Conservation (phyloP, 2,113 vertebrate genomes). For the Coryphaenoides rupestris region DNA sequence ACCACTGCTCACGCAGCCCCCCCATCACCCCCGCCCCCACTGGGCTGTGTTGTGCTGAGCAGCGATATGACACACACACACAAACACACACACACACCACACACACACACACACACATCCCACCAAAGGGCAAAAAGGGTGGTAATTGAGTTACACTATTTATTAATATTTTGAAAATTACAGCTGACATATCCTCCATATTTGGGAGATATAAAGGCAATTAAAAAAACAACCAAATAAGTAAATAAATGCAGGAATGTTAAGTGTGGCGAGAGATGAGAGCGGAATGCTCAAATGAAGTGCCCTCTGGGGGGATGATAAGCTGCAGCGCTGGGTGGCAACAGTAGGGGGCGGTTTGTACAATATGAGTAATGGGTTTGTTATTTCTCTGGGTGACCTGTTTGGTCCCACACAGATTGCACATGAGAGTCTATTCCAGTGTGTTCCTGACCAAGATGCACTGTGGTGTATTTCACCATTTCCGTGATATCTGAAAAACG, state of each 20-base stretch:
- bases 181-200: background rate
- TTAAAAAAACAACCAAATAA: background rate
- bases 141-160: conserved; percentile 1
- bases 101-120: too few species aligned
- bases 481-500: too few species aligned
- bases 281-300: background rate
- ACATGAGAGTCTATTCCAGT: too few species aligned
- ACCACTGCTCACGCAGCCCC: background rate
- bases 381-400: too few species aligned
- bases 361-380: too few species aligned
- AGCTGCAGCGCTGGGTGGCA: background rate
- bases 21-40: background rate
- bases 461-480: too few species aligned
- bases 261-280: too few species aligned
- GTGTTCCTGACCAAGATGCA: too few species aligned
- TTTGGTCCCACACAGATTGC: too few species aligned
- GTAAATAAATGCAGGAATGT: background rate
- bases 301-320: background rate
- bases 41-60: too few species aligned
- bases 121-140: background rate
- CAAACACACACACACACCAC: too few species aligned
- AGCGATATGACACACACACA: too few species aligned
- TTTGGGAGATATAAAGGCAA: background rate
- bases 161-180: background rate
- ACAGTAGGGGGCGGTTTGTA: background rate